Evolutionary conservation across 2,113 vertebrate genomes (phyloP), one percentile per base, ranked within the genome.

Genomic region (Hiodon alosoides): DNA sequence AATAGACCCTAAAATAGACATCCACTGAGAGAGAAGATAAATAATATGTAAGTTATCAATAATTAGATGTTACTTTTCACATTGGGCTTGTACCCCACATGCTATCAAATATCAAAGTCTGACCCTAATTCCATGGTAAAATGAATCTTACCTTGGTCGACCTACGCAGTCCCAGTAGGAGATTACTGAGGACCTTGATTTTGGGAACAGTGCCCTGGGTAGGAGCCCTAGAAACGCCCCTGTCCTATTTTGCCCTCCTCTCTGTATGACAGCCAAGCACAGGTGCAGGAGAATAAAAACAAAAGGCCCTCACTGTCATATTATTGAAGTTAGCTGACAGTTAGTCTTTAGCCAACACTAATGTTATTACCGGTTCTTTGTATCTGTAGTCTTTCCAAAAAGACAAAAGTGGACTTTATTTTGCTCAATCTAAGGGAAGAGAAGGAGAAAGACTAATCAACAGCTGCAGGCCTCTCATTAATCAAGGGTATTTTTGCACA

Each of bases 1-100:
- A 77, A 67, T 76, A 75, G 78, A 14, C 60, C 85, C 85, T 83
- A 85, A 88, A 90, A 88, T 91, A 90, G 87, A 81, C 67, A 51
- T 67, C 59, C 16, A 10, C 61, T 50, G 16, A 51, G 7, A 16
- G 50, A 76, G 55, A 71, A 84, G 71, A 67, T 71, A 85, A 72
- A 77, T 17, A 72, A 4, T 9, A 57, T 11, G 67, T 13, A 55
- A 8, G 31, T 48, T 46, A n/a, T 7, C 5, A 53, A 62, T 2
- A 53, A 13, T 5, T n/a, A 69, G n/a, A 75, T 50, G 55, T 13
- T 55, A 5, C 50, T 5, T 14, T 10, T 13, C 7, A 51, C 16
- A 69, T 16, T 10, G 60, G n/a, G 16, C n/a, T 31, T 50, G 47
- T 46, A 46, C 50, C 17, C 17, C 48, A 51, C n/a, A 64, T 7